A percentile compares a stretch with the other conserved stretches of the same genome.
Evolutionary conservation across 2,888 invertebrate genomes (phyloP).

Genomic region (Trachelus tabidus): DNA sequence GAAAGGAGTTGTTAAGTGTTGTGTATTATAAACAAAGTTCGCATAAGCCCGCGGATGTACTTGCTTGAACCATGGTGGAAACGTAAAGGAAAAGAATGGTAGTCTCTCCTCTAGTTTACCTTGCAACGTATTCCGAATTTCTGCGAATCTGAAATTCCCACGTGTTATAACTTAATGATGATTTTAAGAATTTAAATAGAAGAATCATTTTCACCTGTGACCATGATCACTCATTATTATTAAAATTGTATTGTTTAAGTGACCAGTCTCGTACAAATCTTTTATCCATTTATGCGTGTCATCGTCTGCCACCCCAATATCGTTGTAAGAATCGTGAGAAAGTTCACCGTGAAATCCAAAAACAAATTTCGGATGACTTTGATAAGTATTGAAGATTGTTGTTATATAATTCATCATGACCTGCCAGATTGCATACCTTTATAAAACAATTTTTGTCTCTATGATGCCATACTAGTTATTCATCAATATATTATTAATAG

Average conservation of each 20-base stretch:
- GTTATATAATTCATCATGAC: constrained; percentile 69
- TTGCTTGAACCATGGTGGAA: constrained; percentile 78
- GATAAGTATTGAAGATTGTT: constrained; percentile 72
- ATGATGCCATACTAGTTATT: neutral
- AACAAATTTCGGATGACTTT: constrained; percentile 79
- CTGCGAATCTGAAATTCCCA: constrained; percentile 74
- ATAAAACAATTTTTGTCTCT: neutral
- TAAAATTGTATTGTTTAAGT: constrained; percentile 83
- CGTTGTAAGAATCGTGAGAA: constrained; percentile 87
- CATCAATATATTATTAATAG: constrained; percentile 51
- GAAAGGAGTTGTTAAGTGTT: constrained; percentile 85
- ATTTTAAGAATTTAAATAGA: neutral
- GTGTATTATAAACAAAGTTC: constrained; percentile 74
- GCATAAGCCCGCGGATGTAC: constrained; percentile 72
- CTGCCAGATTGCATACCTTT: constrained; percentile 44
- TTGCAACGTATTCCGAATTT: constrained; percentile 85
- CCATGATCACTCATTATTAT: constrained; percentile 96
- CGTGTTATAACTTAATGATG: neutral
- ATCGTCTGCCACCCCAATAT: constrained; percentile 81
- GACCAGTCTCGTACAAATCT: constrained; percentile 71
- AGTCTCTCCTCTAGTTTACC: constrained; percentile 93
- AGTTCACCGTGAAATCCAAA: constrained; percentile 92
- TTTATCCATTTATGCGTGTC: constrained; percentile 77
- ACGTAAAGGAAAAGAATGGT: constrained; percentile 84
- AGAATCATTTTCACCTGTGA: constrained; percentile 71